These are phyloP conservation scores for Notarius lentiginosus DNA, from an alignment of 2,113 vertebrate genomes.

Conservation along the genomic window DNA sequence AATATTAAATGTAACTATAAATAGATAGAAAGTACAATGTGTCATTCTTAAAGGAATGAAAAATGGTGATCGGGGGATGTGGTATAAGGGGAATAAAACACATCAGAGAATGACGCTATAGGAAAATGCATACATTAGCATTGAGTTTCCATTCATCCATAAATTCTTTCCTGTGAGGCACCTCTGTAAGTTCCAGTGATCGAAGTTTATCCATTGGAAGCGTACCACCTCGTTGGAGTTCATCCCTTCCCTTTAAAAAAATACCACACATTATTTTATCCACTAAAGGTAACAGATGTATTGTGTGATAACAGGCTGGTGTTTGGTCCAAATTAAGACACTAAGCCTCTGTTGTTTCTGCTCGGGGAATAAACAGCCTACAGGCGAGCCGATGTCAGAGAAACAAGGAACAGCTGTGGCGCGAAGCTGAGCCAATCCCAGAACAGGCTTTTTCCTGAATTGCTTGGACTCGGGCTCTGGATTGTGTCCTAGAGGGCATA, in stretches of 20 bases:
- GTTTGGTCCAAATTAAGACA: background rate
- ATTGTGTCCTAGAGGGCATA: slow-evolving; percentile 33
- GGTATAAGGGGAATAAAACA: too few relatives aligned
- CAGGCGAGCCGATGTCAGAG: slow-evolving; percentile 22
- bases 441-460: slow-evolving; percentile 27
- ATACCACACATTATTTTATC: background rate
- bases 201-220: background rate
- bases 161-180: background rate
- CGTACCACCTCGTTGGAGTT: background rate
- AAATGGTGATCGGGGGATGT: background rate
- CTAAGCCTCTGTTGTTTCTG: slow-evolving; percentile 24
- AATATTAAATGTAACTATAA: background rate
- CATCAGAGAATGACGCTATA: background rate
- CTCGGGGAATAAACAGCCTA: slow-evolving; percentile 27
- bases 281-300: slow-evolving; percentile 2
- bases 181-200: background rate
- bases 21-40: background rate
- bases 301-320: slow-evolving; percentile 7
- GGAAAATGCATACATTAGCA: background rate
- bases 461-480: slow-evolving; percentile 25
- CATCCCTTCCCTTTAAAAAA: slow-evolving; percentile 1
- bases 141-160: background rate
- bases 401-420: slow-evolving; percentile 27
- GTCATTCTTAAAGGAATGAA: background rate
- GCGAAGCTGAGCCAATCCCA: slow-evolving; percentile 9